These are phyloP conservation scores for Lottia scabra DNA, from an alignment of 2,888 invertebrate species.

Conservation along the genomic window DNA sequence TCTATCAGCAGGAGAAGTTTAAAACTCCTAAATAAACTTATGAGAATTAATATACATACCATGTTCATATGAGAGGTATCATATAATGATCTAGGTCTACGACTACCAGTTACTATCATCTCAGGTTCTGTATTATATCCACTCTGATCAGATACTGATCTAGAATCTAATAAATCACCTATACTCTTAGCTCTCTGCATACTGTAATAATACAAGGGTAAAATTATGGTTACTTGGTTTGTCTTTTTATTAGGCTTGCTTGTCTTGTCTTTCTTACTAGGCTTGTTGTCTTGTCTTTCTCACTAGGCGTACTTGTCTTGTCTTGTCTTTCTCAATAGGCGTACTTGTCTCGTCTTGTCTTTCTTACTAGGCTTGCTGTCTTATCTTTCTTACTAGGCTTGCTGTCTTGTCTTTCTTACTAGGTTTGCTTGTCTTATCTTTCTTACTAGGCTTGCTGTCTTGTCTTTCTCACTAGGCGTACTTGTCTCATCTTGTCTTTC, in stretches of 20 bases:
- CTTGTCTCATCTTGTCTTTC: too few relatives aligned
- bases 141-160: slow-evolving; percentile 34
- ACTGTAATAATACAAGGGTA: neutral
- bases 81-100: slow-evolving; percentile 48
- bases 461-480: too few relatives aligned
- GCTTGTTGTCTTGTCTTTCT: too few relatives aligned
- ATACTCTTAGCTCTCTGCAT: slow-evolving; percentile 48
- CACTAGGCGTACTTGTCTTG: too few relatives aligned
- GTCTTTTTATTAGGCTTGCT: slow-evolving; percentile 63
- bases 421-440: too few relatives aligned
- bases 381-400: too few relatives aligned
- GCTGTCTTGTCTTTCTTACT: too few relatives aligned
- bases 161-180: slow-evolving; percentile 50
- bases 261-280: too few relatives aligned
- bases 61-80: slow-evolving; percentile 30
- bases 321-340: too few relatives aligned
- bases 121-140: slow-evolving; percentile 27
- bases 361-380: too few relatives aligned
- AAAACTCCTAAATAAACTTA: neutral
- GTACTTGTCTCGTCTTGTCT: too few relatives aligned
- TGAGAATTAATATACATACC: neutral
- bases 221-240: slow-evolving; percentile 11
- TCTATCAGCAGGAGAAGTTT: neutral
- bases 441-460: too few relatives aligned
- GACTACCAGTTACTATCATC: slow-evolving; percentile 33